A percentile compares a stretch with the other conserved stretches of the same genome.
Conservation (phyloP, 2,797 vertebrate genomes). For the Pteropus rufus region DNA sequence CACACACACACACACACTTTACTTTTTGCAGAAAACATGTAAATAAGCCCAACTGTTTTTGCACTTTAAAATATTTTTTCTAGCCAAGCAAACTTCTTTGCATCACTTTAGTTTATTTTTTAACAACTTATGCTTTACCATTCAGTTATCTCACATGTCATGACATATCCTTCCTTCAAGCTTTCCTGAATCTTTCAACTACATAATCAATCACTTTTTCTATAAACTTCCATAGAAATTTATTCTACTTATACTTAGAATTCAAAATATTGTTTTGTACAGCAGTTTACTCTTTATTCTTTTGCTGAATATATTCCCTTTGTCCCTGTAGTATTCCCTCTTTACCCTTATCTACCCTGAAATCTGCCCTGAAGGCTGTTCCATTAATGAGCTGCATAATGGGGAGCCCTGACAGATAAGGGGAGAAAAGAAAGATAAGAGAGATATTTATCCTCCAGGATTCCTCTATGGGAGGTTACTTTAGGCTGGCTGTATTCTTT, state of each 20-base stretch:
- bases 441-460: not conserved
- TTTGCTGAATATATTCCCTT: not conserved
- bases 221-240: not conserved
- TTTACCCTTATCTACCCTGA: not conserved
- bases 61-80: not conserved
- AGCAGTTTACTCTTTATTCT: not conserved
- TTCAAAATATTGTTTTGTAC: not conserved
- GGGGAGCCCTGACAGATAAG: not conserved
- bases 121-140: not conserved
- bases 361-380: not conserved
- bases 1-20: not conserved
- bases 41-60: not conserved
- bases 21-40: not conserved
- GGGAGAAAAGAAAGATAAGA: too few species aligned
- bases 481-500: not conserved
- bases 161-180: not conserved
- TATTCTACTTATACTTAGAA: not conserved
- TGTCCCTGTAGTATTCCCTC: not conserved
- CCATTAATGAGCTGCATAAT: not conserved
- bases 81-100: not conserved
- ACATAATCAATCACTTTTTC: not conserved
- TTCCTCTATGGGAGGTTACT: not conserved
- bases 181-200: not conserved
- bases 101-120: not conserved
- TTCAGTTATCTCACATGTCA: not conserved